A percentile compares a stretch with the other conserved stretches of the same genome.
Conservation (phyloP, 2,797 vertebrate species). For the Dromococcyx pavoninus region DNA sequence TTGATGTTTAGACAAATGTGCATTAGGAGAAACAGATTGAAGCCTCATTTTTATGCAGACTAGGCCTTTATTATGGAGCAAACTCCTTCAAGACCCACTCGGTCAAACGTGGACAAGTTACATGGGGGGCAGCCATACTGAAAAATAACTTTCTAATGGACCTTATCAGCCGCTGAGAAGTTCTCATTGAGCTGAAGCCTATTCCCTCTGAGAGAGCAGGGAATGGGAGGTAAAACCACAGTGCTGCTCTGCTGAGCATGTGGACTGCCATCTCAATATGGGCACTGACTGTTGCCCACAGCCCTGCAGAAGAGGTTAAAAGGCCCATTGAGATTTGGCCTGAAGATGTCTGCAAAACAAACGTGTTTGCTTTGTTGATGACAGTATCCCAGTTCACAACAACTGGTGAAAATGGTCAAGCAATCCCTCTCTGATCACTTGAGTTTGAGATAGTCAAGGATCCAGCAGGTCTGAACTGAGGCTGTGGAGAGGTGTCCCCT, state of each 20-base stretch:
- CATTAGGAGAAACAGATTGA: background rate
- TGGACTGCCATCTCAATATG: background rate
- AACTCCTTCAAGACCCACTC: background rate
- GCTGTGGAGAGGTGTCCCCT: background rate
- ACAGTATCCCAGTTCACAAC: background rate
- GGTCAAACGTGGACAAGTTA: background rate
- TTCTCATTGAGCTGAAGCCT: background rate
- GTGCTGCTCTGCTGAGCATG: background rate
- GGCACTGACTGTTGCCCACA: too few relatives aligned
- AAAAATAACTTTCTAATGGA: background rate
- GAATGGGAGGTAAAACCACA: background rate
- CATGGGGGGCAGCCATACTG: background rate
- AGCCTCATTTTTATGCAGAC: background rate
- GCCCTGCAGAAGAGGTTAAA: too few relatives aligned
- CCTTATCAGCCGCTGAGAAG: background rate
- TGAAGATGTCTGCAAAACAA: background rate
- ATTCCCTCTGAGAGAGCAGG: background rate
- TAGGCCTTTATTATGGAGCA: background rate
- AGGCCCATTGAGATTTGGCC: background rate
- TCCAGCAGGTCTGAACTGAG: background rate
- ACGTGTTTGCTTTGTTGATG: background rate
- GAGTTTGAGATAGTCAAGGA: fast-evolving
- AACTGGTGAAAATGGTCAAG: background rate
- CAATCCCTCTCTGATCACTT: fast-evolving
- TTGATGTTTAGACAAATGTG: background rate